phyloP scores from a whole-genome alignment of 2,888 invertebrate genomes.

The Hypsopygia costalis region DNA sequence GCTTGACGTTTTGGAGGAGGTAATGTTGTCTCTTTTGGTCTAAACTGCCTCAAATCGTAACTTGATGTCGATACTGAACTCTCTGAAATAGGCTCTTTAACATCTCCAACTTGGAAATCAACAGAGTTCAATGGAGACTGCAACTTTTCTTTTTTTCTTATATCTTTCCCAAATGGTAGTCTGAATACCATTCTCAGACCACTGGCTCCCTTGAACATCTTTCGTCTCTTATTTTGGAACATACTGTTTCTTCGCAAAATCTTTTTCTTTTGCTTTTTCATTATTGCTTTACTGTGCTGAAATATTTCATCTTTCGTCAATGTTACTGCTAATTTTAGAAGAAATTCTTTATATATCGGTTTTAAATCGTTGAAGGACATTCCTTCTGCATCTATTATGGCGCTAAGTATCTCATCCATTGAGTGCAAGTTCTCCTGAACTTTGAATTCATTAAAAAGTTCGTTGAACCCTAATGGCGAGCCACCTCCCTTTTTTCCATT shows the following conservation, averaged over 20 bases:
- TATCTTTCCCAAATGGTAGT: conserved; percentile 75
- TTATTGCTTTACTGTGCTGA: conserved; percentile 93
- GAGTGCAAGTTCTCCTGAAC: conserved; percentile 93
- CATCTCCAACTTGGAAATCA: conserved; percentile 37
- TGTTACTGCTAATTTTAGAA: conserved; percentile 92
- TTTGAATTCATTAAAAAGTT: conserved; percentile 92
- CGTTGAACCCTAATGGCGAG: conserved; percentile 92
- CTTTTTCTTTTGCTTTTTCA: conserved; percentile 91
- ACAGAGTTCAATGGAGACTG: conserved; percentile 30
- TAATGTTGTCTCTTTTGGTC: conserved; percentile 74
- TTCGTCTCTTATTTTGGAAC: conserved; percentile 79
- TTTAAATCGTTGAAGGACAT: conserved; percentile 96
- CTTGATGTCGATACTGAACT: conserved; percentile 83
- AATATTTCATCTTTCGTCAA: conserved; percentile 95
- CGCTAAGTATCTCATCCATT: conserved; percentile 92
- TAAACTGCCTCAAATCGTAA: conserved; percentile 82
- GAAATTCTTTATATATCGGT: conserved; percentile 94
- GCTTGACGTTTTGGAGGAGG: conserved; percentile 65
- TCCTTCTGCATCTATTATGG: conserved; percentile 94
- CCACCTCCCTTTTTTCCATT: conserved; percentile 85
- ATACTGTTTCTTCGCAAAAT: conserved; percentile 79
- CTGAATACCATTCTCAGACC: conserved; percentile 84
- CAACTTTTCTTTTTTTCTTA: conserved; percentile 52
- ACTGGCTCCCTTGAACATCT: conserved; percentile 81
- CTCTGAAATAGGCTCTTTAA: conserved; percentile 67